Evolutionary conservation across 2,888 invertebrate genomes (phyloP).

Genomic region (Troilus luridus): DNA sequence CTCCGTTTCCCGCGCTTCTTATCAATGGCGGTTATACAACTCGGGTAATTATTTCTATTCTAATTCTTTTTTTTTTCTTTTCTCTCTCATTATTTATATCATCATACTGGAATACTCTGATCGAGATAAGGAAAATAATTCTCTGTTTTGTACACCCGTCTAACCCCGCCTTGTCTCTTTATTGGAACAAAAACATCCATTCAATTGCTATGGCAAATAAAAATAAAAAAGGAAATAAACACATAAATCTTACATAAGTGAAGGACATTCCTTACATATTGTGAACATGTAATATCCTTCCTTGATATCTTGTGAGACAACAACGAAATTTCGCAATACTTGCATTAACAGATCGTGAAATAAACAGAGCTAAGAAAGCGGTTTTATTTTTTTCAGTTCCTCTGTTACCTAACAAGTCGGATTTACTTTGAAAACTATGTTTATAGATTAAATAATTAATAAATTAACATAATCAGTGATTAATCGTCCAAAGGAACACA

Average conservation of each 20-base stretch:
- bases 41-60: background rate
- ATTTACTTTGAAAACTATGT: too few relatives aligned
- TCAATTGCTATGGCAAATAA: background rate
- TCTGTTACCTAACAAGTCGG: too few relatives aligned
- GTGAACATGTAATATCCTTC: background rate
- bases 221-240: background rate
- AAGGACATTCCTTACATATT: conserved; percentile 18
- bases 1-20: background rate
- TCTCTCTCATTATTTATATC: background rate
- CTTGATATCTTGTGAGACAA: background rate
- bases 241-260: background rate
- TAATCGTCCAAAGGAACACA: too few relatives aligned
- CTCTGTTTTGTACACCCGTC: background rate
- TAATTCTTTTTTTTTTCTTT: background rate
- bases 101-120: background rate
- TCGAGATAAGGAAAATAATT: background rate
- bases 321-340: background rate
- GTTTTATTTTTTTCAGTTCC: background rate
- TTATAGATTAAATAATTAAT: too few relatives aligned
- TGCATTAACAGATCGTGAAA: background rate
- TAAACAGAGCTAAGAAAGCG: background rate
- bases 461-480: too few relatives aligned
- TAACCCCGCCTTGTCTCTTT: background rate
- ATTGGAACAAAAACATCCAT: conserved; percentile 5
- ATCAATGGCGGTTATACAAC: conserved; percentile 23